Conservation (phyloP, 2,888 invertebrate species). For the Rhyacophila evoluta region DNA sequence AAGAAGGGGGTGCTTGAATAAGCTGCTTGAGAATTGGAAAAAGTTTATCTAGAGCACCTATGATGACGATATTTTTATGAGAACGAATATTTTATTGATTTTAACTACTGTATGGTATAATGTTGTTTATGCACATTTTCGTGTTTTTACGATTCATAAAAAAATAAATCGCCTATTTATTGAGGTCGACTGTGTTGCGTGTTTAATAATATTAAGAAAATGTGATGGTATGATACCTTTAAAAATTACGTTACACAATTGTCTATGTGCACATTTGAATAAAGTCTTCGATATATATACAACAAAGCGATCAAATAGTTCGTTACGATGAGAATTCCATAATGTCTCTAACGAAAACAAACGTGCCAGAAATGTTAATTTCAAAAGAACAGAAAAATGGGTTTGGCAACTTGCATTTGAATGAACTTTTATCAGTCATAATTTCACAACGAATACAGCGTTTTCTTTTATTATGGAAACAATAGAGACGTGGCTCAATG, state of each 20-base stretch:
- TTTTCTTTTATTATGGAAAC: background rate
- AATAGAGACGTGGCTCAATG: background rate
- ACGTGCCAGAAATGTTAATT: background rate
- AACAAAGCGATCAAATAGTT: background rate
- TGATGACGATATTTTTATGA: too few species aligned
- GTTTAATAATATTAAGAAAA: too few species aligned
- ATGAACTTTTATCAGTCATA: slow-evolving; percentile 12
- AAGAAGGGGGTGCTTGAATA: too few species aligned
- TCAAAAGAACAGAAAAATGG: slow-evolving; percentile 14
- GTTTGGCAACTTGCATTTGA: slow-evolving; percentile 15
- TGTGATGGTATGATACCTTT: too few species aligned
- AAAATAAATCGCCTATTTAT: background rate
- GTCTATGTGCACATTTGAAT: background rate
- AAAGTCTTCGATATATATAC: background rate
- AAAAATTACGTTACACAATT: background rate
- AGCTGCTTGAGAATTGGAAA: too few species aligned
- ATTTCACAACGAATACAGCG: background rate
- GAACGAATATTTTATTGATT: too few species aligned
- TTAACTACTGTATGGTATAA: too few species aligned
- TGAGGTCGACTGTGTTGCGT: too few species aligned
- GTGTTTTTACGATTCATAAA: background rate
- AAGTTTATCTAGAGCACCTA: too few species aligned
- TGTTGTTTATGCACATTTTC: too few species aligned
- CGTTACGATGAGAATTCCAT: background rate
- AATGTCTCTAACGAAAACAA: background rate